phyloP scores from a whole-genome alignment of 2,113 vertebrate species.

The Amphiprion percula region DNA sequence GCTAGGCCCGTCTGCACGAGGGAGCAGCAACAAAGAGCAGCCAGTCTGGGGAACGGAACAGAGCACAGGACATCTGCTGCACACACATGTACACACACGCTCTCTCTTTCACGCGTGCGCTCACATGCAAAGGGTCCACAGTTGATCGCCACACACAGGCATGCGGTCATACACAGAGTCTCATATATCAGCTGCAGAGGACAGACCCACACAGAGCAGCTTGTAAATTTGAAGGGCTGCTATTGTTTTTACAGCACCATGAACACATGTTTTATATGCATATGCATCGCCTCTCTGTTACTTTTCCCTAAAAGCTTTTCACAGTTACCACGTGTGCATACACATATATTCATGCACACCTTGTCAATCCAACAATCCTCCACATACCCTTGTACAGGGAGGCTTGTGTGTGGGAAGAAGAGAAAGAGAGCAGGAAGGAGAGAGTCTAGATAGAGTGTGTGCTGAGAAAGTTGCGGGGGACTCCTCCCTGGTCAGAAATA shows the following conservation, averaged over 20 bases:
- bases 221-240: conserved; percentile 15
- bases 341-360: neutral
- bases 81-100: conserved; percentile 55
- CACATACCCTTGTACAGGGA: conserved; percentile 32
- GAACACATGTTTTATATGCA: neutral
- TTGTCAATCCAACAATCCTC: conserved; percentile 27
- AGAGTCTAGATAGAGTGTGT: conserved; percentile 19
- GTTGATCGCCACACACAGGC: conserved; percentile 53
- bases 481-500: conserved; percentile 57
- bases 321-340: conserved; percentile 16
- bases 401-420: conserved; percentile 40
- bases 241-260: conserved; percentile 13
- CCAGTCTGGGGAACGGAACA: conserved; percentile 67
- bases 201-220: conserved; percentile 28
- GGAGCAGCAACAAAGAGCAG: conserved; percentile 82
- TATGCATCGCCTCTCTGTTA: conserved; percentile 4
- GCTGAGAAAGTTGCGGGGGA: conserved; percentile 42
- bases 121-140: conserved; percentile 63
- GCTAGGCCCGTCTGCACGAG: conserved; percentile 77
- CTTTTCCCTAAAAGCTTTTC: conserved; percentile 11
- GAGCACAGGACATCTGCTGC: conserved; percentile 78
- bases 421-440: conserved; percentile 13
- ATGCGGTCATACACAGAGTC: conserved; percentile 32
- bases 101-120: conserved; percentile 5
- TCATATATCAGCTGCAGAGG: conserved; percentile 56